Conservation (phyloP, 2,113 vertebrate species). For the Lynx canadensis region DNA sequence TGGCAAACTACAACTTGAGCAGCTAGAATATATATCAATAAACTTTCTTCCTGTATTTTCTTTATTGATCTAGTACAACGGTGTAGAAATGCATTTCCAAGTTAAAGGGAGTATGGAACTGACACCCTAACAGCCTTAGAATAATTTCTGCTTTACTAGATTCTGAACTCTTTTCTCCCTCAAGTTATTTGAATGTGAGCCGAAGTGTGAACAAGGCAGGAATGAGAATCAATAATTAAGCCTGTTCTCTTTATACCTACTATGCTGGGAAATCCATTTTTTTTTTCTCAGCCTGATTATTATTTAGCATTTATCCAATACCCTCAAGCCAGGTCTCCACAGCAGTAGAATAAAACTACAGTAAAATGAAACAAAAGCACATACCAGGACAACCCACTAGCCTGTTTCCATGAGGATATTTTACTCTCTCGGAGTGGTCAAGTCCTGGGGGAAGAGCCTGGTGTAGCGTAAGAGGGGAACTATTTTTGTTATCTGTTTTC, state of each 20-base stretch:
- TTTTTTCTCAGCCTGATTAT: constrained; percentile 70
- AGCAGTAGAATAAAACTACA: constrained; percentile 46
- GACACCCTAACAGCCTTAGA: constrained; percentile 37
- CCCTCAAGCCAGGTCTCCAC: constrained; percentile 49
- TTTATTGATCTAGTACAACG: constrained; percentile 57
- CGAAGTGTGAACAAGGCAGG: constrained; percentile 65
- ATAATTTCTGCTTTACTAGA: constrained; percentile 71
- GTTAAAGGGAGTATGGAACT: constrained; percentile 58
- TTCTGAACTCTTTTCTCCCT: constrained; percentile 67
- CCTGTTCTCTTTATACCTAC: constrained; percentile 58
- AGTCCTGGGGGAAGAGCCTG: not conserved
- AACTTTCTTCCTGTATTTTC: constrained; percentile 53
- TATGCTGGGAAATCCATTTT: constrained; percentile 74
- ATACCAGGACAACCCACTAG: constrained; percentile 16
- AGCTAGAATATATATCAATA: not conserved
- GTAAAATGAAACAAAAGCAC: constrained; percentile 62
- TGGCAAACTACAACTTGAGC: not conserved
- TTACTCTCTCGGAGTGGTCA: not conserved
- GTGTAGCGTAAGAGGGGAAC: not conserved
- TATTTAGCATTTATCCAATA: constrained; percentile 77
- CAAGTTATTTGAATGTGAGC: constrained; percentile 77
- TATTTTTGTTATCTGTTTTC: constrained; percentile 15
- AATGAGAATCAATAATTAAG: constrained; percentile 76
- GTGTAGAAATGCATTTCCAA: constrained; percentile 49
- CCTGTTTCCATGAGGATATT: not conserved